Conservation (phyloP, 1,140 invertebrate species). For the Heterodera schachtii region DNA sequence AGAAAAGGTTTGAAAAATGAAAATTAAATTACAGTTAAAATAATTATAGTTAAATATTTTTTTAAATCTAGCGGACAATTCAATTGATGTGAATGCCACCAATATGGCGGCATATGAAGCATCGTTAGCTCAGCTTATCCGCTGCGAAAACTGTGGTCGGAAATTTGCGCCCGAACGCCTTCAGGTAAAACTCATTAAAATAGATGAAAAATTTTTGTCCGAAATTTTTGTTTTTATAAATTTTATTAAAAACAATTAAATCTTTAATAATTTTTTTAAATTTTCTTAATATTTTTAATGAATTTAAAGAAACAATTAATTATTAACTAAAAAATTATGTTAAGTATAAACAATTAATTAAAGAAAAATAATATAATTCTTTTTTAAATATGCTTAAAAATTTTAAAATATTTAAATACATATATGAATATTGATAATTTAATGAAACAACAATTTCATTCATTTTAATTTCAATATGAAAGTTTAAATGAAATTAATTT, state of each 20-base stretch:
- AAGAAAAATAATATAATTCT: too few species aligned
- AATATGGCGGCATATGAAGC: slow-evolving; percentile 71
- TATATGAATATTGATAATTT: too few species aligned
- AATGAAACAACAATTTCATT: too few species aligned
- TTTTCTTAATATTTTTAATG: not conserved
- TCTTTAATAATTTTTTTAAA: too few species aligned
- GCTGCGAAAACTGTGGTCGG: slow-evolving; percentile 74
- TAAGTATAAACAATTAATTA: too few species aligned
- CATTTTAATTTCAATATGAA: too few species aligned
- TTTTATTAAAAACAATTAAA: too few species aligned
- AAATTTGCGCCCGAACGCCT: slow-evolving; percentile 76
- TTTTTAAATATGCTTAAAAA: too few species aligned
- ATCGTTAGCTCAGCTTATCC: slow-evolving; percentile 71
- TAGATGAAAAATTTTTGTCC: not conserved
- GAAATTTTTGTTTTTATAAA: too few species aligned
- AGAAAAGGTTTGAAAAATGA: slow-evolving; percentile 66
- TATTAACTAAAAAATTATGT: too few species aligned
- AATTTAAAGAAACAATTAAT: not conserved
- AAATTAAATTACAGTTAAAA: not conserved
- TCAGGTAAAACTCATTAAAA: not conserved
- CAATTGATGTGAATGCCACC: slow-evolving; percentile 69
- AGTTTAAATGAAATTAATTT: too few species aligned
- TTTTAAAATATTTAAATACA: too few species aligned
- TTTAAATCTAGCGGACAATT: slow-evolving; percentile 52
- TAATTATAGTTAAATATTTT: slow-evolving; percentile 5